A percentile compares a stretch with the other conserved stretches of the same genome.
Conservation (phyloP, 2,888 invertebrate species). For the Rosalia funebris region DNA sequence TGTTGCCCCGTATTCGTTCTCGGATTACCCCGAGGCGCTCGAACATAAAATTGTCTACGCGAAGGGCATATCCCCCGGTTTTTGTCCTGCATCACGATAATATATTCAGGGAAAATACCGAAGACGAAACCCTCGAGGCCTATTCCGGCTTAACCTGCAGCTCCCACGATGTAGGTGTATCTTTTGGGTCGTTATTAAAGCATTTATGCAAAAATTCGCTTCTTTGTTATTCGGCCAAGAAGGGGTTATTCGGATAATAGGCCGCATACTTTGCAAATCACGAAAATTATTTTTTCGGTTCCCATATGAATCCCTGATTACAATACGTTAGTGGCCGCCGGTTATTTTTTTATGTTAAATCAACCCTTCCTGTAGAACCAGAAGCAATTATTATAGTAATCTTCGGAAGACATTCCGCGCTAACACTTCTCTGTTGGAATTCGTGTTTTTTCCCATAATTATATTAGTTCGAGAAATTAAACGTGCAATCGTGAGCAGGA, state of each 20-base stretch:
- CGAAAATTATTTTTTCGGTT: conserved; percentile 23
- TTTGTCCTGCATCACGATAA: background rate
- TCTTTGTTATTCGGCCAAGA: conserved; percentile 16
- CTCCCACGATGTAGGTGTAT: conserved; percentile 27
- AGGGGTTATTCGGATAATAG: conserved; percentile 18
- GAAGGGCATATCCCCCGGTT: background rate
- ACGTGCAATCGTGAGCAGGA: background rate
- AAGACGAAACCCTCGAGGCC: background rate
- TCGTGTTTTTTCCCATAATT: conserved; percentile 1
- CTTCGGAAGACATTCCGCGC: conserved; percentile 1
- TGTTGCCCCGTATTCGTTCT: too few species aligned
- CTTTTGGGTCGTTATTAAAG: conserved; percentile 3
- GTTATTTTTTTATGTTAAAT: conserved; percentile 19
- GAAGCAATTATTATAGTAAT: conserved; percentile 16
- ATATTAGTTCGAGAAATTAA: background rate
- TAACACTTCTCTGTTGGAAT: background rate
- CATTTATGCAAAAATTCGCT: conserved; percentile 21
- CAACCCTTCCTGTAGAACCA: conserved; percentile 5
- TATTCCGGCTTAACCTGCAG: background rate
- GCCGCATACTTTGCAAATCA: conserved; percentile 18
- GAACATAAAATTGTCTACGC: too few species aligned
- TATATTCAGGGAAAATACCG: background rate
- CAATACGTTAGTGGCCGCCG: conserved; percentile 7
- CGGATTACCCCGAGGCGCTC: too few species aligned
- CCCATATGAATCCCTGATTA: conserved; percentile 25